These are phyloP conservation scores for Platygyra sinensis DNA, from an alignment of 64 coral and sea anemone species.

Conservation along the genomic window DNA sequence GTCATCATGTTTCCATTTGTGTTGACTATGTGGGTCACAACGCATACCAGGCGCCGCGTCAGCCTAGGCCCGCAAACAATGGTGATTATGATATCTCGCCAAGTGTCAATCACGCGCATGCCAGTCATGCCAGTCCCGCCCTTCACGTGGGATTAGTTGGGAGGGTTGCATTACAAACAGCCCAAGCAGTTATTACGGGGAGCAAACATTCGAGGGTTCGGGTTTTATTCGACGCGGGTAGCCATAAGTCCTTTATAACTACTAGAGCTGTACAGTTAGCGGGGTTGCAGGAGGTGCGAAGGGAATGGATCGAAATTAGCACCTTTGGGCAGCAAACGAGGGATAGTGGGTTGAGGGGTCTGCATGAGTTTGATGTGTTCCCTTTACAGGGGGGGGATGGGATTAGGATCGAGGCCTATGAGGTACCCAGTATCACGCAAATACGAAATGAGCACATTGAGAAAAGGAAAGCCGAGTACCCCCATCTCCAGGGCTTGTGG, in stretches of 20 bases:
- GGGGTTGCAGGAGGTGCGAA: not conserved
- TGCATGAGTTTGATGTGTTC: not conserved
- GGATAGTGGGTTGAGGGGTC: not conserved
- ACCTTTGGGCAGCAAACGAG: not conserved
- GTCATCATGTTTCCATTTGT: conserved; percentile 48
- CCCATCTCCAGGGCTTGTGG: conserved; percentile 46
- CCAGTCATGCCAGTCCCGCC: not conserved
- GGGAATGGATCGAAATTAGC: not conserved
- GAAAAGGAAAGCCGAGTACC: not conserved
- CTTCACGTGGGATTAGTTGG: conserved; percentile 24
- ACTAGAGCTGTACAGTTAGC: not conserved
- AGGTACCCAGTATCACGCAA: not conserved
- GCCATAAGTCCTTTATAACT: conserved; percentile 64
- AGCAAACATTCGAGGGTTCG: conserved; percentile 28
- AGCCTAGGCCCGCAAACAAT: not conserved
- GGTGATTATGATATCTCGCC: not conserved
- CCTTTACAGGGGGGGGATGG: not conserved
- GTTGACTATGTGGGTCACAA: not conserved
- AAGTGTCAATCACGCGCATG: no score
- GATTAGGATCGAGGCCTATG: not conserved
- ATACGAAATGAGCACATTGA: conserved; percentile 31
- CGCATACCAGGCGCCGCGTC: not conserved
- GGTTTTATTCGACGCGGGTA: conserved; percentile 67
- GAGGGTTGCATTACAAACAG: conserved; percentile 61
- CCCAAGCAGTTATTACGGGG: conserved; percentile 35